phyloP scores from a whole-genome alignment of 1,140 invertebrate species.

The Pseudomyrmex cubaensis region DNA sequence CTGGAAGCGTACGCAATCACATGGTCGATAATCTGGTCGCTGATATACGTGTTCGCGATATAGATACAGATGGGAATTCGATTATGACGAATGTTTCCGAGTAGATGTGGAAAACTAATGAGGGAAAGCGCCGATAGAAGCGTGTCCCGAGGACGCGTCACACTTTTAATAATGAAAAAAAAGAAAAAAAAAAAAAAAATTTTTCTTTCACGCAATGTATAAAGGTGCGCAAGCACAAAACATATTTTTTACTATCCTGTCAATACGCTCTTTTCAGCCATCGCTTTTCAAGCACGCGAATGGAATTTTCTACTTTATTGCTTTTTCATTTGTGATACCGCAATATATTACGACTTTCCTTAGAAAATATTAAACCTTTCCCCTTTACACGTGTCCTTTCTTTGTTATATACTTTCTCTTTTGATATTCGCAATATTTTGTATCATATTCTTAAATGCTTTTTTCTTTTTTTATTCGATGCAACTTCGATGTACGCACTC shows the following conservation, averaged over 20 bases:
- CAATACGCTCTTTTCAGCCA: background rate
- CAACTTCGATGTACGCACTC: slow-evolving; percentile 28
- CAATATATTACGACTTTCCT: background rate
- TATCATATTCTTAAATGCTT: background rate
- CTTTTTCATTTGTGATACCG: background rate
- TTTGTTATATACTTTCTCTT: background rate
- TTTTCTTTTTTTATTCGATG: background rate
- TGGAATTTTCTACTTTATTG: slow-evolving; percentile 8
- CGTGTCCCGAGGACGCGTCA: too few relatives aligned
- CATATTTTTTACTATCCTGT: slow-evolving; percentile 27
- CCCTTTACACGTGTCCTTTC: background rate
- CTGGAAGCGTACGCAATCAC: background rate
- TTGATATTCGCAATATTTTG: background rate
- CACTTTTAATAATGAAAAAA: slow-evolving; percentile 24
- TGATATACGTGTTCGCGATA: slow-evolving; percentile 40
- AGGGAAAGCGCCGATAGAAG: too few relatives aligned
- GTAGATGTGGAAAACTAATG: slow-evolving; percentile 48
- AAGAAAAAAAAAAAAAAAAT: background rate
- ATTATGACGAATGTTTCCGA: slow-evolving; percentile 52
- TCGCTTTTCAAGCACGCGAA: background rate
- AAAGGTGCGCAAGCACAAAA: background rate
- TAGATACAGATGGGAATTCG: slow-evolving; percentile 27
- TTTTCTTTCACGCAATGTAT: background rate
- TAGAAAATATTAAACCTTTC: background rate
- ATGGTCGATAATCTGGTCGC: slow-evolving; percentile 47